phyloP scores from a whole-genome alignment of 2,797 vertebrate genomes.

The Pteronotus mesoamericanus region DNA sequence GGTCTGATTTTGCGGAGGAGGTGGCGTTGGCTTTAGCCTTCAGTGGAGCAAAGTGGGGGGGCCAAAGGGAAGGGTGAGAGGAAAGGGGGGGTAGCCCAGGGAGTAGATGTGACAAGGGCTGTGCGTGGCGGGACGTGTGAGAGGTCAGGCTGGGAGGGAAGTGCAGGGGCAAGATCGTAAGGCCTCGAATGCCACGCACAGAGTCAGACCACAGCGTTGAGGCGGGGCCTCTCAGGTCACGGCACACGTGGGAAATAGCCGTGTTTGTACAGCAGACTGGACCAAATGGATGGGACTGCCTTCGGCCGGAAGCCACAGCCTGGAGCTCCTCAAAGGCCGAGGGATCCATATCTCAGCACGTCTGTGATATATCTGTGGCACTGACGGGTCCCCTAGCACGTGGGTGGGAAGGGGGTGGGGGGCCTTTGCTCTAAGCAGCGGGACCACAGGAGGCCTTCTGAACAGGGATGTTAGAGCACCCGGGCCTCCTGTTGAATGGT shows the following conservation, averaged over 20 bases:
- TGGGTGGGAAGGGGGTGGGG: fast-evolving
- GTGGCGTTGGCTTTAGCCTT: background rate
- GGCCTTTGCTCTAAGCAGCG: background rate
- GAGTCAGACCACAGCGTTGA: background rate
- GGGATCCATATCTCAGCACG: background rate
- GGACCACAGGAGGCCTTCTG: background rate
- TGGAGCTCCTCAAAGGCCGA: background rate
- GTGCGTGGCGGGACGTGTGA: fast-evolving
- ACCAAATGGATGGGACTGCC: too few species aligned
- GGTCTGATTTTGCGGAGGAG: background rate
- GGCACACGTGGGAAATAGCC: background rate
- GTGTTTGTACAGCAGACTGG: background rate
- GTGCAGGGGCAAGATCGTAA: background rate
- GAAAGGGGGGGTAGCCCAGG: background rate
- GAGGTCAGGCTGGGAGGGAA: background rate
- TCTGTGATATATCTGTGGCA: background rate
- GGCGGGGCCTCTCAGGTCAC: background rate
- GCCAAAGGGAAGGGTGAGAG: background rate
- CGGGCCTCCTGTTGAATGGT: background rate
- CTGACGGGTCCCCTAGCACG: background rate
- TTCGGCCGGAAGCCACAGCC: background rate
- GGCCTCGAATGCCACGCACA: background rate
- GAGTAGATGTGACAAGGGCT: background rate
- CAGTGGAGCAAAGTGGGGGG: background rate
- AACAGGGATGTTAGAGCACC: background rate